Evolutionary conservation across 2,888 invertebrate species (phyloP), one percentile per base, ranked within the genome.

Genomic region (Nematopogon swammerdamellus): DNA sequence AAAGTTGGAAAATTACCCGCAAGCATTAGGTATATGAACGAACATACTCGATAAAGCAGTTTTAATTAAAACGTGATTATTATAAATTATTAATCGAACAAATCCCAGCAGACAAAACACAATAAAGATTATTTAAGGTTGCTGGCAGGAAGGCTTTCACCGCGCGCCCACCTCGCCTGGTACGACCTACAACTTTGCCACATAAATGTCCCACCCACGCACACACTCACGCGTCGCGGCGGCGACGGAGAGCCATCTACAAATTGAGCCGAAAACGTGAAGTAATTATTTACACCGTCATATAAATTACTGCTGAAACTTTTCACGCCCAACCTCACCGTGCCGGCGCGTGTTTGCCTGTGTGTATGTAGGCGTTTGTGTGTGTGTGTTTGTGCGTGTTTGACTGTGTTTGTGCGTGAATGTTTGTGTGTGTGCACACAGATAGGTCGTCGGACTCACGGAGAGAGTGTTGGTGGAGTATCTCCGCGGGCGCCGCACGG

Each of bases 221-320:
- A 29, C 45, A 47, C 47, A 45, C 49, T 42, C 50, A 17, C 36
- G 42, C 72, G n/a, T n/a, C n/a, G n/a, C n/a, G n/a, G n/a, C n/a
- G n/a, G n/a, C n/a, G n/a, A n/a, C n/a, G n/a, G n/a, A n/a, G n/a
- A n/a, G n/a, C 73, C 75, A 75, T 77, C 72, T 74, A 71, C 76
- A 76, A 79, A 77, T 79, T 75, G 76, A 74, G 74, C 73, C 68
- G 75, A 76, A 76, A 79, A 76, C 74, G 73, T 67, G 68, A 61
- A 70, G 76, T 77, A 79, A 77, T 77, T 77, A 79, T 79, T 79
- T 79, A 77, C 76, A 77, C 75, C 76, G 73, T 76, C 77, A 75
- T 77, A 79, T 77, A 77, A 77, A 77, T 79, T 77, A 79, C 76
- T 65, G 72, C 69, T 71, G 68, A 72, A 72, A 77, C 79, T 77